Conservation (phyloP, 2,113 vertebrate species). For the Orycteropus afer region DNA sequence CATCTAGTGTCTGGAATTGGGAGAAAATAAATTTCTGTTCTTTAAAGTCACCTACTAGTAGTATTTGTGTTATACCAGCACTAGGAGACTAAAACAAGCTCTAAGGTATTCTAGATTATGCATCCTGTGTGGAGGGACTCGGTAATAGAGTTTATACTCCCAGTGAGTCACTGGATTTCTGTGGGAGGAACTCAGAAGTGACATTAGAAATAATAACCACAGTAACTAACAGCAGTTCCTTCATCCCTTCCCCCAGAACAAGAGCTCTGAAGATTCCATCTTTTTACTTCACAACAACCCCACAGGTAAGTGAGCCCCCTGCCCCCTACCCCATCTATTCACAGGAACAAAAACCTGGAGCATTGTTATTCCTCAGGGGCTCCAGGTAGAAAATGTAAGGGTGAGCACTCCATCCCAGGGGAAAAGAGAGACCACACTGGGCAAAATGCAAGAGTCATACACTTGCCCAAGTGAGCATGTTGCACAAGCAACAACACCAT, state of each 20-base stretch:
- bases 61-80: background rate
- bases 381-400: background rate
- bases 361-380: background rate
- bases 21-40: background rate
- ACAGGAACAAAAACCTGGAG: background rate
- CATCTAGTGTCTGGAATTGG: background rate
- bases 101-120: fast-evolving
- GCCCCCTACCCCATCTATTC: no score
- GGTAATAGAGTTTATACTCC: fast-evolving
- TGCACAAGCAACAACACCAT: fast-evolving
- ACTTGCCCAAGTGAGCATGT: fast-evolving
- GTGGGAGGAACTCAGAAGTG: background rate
- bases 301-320: background rate
- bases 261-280: fast-evolving
- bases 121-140: fast-evolving
- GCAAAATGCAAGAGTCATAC: fast-evolving
- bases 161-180: background rate
- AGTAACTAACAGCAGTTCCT: no score
- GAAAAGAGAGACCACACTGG: no score
- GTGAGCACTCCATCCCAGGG: background rate
- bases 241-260: fast-evolving
- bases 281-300: background rate
- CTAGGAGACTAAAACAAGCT: background rate
- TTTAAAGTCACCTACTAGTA: background rate
- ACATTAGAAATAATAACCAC: background rate